Evolutionary conservation across 1,140 invertebrate genomes (phyloP), one percentile per base, ranked within the genome.

Genomic region (Heliconius eleuchia): DNA sequence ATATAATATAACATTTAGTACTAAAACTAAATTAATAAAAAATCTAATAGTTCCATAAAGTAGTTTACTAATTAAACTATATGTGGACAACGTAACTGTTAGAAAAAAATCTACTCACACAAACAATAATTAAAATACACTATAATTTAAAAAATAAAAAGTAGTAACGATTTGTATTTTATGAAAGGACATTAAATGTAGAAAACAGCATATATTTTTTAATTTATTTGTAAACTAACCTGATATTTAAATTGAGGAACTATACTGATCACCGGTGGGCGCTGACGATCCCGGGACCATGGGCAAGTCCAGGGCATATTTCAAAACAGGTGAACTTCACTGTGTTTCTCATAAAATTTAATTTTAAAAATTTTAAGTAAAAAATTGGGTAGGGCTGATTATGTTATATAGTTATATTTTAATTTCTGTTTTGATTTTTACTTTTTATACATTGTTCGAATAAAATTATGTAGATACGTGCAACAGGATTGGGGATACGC

Each of bases 231-330:
- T 46, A 72, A 57, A 81, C 73, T 57, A 34, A 76, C 42, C 76
- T 76, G 19, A 42, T 55, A 34, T 34, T 88, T 86, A 80, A 88
- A 89, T 71, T 83, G 84, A 19, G 88, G 80, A 46, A 88, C 86
- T 66, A 82, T 81, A 75, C 82, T 90, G 84, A 87, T 86, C 80
- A 81, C 86, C 39, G 81, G 75, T 73, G 89, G 85, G 23, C 85
- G 86, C 84, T 87, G 89, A 39, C 85, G 90, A 71, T 87, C 88
- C 39, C 87, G 90, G 46, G 91, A 92, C 92, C 92, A 94, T 77
- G 91, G 92, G 74, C 92, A 94, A 73, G 74, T 92, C 91, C 92
- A 94, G 78, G 91, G 91, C 92, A 93, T 93, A 46, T 30, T 80
- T 18, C 27, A 30, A 66, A 66, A 30, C 1, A 16, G n/a, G 27